phyloP scores from a whole-genome alignment of 2,888 invertebrate genomes.

The Cantharis flavilabris region DNA sequence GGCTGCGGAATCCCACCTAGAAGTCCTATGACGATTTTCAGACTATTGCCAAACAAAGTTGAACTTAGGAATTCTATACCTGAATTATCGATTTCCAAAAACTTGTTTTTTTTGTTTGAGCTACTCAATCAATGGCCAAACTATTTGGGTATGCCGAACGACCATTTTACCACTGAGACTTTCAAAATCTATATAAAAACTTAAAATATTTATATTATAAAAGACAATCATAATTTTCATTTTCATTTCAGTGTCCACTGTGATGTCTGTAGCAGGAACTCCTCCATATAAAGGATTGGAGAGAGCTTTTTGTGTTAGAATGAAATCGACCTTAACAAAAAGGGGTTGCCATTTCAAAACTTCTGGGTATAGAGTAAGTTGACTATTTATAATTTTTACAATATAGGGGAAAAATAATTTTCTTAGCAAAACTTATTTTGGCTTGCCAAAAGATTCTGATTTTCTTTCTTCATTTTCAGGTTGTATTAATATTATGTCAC shows the following conservation, averaged over 20 bases:
- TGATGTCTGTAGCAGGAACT: conserved; percentile 76
- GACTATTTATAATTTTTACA: background rate
- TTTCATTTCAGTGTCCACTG: conserved; percentile 71
- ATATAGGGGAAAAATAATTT: background rate
- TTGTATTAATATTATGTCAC: conserved; percentile 89
- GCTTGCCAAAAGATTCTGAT: background rate
- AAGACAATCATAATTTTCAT: background rate
- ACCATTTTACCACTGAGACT: too few species aligned
- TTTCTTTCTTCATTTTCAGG: conserved; percentile 63
- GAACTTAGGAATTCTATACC: too few species aligned
- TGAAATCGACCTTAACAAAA: conserved; percentile 98
- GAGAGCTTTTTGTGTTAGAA: conserved; percentile 90
- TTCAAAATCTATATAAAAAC: too few species aligned
- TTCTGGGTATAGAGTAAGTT: conserved; percentile 90
- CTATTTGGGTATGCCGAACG: too few species aligned
- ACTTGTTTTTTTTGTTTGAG: too few species aligned
- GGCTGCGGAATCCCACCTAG: too few species aligned
- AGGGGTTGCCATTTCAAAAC: conserved; percentile 97
- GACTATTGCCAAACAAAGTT: too few species aligned
- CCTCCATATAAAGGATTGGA: conserved; percentile 80
- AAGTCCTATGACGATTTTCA: too few species aligned
- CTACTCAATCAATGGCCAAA: too few species aligned
- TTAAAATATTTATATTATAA: background rate
- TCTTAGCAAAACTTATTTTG: background rate
- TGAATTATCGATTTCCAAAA: too few species aligned